phyloP scores from a whole-genome alignment of 1,140 invertebrate genomes.

The Sogatella furcifera region DNA sequence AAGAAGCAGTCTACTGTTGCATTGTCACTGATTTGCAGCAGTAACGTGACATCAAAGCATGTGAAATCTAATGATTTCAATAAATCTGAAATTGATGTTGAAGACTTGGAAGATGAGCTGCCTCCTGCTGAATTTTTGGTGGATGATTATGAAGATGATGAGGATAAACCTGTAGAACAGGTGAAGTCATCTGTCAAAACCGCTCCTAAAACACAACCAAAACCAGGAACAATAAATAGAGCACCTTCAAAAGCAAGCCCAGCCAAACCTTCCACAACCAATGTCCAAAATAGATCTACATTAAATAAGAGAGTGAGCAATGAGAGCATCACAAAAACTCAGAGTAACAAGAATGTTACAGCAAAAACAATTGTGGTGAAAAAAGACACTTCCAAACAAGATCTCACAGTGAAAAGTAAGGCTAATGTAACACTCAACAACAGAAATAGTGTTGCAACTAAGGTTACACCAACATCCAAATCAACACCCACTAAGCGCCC shows the following conservation, averaged over 20 bases:
- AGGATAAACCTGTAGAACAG: neutral
- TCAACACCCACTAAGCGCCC: conserved; percentile 7
- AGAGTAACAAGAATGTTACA: conserved; percentile 11
- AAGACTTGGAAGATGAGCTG: conserved; percentile 24
- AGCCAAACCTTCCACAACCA: neutral
- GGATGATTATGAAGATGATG: conserved; percentile 16
- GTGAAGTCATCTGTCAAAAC: conserved; percentile 7
- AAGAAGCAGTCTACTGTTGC: conserved; percentile 1
- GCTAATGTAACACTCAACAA: neutral
- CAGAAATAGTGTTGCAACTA: conserved; percentile 6
- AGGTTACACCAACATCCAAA: conserved; percentile 7
- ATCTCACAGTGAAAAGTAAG: neutral
- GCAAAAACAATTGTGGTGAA: neutral
- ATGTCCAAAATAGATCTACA: neutral
- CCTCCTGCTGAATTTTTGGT: conserved; percentile 27
- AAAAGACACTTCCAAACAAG: conserved; percentile 8
- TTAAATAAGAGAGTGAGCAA: conserved; percentile 5
- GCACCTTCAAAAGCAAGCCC: neutral
- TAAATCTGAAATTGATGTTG: conserved; percentile 7
- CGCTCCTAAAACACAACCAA: neutral
- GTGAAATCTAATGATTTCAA: neutral
- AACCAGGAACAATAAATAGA: neutral
- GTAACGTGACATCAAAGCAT: neutral
- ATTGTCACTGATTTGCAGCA: conserved; percentile 1
- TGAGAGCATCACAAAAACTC: conserved; percentile 4